Evolutionary conservation across 1,140 invertebrate species (phyloP), one percentile per base, ranked within the genome.

Genomic region (roundworm (Caenorhabditis elegans)): DNA sequence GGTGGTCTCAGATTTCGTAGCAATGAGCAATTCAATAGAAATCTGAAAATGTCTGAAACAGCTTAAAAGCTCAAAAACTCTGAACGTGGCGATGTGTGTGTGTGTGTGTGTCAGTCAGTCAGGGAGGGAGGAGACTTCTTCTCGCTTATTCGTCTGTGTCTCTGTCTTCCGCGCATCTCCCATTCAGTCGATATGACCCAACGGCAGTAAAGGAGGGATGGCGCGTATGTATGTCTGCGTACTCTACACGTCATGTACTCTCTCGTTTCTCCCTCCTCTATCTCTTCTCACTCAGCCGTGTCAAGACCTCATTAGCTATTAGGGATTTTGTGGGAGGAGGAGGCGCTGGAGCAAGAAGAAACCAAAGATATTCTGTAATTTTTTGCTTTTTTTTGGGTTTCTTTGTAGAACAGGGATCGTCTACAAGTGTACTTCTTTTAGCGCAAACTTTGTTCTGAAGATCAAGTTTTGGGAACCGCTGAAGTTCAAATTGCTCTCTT

Each of bases 231-330:
- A 19, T 70, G 31, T 39, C 60, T 39, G 60, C 60, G 53, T 60
- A n/a, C 19, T 60, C 53, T 13, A 60, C 28, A 39, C 60, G n/a
- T 70, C n/a, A 24, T 70, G 17, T 39, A 39, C 4, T 70, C 22
- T 22, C 60, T 70, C 34, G 31, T 70, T 70, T 70, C 34, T 34
- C 39, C 60, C 39, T 34, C 60, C 60, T 24, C n/a, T n/a, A n/a
- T n/a, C n/a, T n/a, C n/a, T n/a, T n/a, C n/a, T n/a, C n/a, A n/a
- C n/a, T 70, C 60, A 70, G 60, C 60, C 60, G 60, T 70, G 60
- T 70, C 60, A 70, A 70, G 60, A 70, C 60, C 60, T 70, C 60
- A 70, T 70, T 70, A 70, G 60, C 60, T 70, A 70, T 70, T 70
- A 70, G 60, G 60, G 60, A 39, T 70, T 36, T 36, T 24, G 60